Evolutionary conservation across 2,888 invertebrate species (phyloP), one percentile per base, ranked within the genome.

Genomic region (Hartigia nigra): DNA sequence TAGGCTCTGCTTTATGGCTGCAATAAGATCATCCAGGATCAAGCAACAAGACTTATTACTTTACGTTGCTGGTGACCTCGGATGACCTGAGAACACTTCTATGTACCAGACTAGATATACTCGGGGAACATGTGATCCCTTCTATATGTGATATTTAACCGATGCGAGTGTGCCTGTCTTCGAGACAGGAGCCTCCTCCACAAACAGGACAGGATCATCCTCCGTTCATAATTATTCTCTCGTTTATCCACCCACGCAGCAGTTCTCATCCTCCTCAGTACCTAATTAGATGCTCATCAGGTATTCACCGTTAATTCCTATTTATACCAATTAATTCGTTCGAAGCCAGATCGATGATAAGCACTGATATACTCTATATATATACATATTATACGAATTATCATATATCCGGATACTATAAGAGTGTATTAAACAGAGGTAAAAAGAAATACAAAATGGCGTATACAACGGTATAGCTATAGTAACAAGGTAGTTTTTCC

Each of bases 221-320:
- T 81, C 78, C 85, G 84, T 86, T 87, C 85, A 84, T 88, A 88
- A 87, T 87, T 87, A 87, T 86, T 83, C 82, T 82, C 83, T 81
- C 78, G 79, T 79, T 79, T 81, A 82, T 79, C 77, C 87, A 80
- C 81, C 84, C 84, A 84, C 84, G 82, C 81, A 72, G 82, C 81
- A 81, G 81, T 81, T 84, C 79, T 81, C 81, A 82, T 84, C 82
- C 83, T 87, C 82, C 83, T 76, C 77, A 74, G 78, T 81, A 83
- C 86, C 85, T 87, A 87, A 87, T 87, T 87, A 85, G 87, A 83
- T 84, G 82, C 82, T 82, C 82, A 78, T 80, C 79, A 55, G 55
- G 23, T 55, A 55, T 55, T 55, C 55, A 55, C 55, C 55, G 55
- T 55, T 55, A 55, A 55, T 23, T 55, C 55, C 55, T 55, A 55